Conservation (phyloP, 2,113 vertebrate species). For the Cheilinus undulatus region DNA sequence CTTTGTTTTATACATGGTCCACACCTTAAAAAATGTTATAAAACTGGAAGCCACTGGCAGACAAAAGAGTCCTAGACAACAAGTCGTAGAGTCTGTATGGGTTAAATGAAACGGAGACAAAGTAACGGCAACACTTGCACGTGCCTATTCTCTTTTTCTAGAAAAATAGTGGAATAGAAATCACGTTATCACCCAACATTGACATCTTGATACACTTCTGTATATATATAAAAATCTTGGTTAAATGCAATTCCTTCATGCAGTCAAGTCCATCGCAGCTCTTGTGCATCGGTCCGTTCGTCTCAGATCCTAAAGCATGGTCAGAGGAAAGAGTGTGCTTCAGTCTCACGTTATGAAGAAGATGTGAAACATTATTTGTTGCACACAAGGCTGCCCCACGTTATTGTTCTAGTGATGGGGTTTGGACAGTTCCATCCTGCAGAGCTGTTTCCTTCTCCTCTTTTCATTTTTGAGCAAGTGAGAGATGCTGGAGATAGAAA, state of each 20-base stretch:
- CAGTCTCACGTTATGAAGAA: constrained; percentile 39
- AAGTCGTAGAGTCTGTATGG: constrained; percentile 68
- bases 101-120: constrained; percentile 65
- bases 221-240: constrained; percentile 74
- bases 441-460: constrained; percentile 19
- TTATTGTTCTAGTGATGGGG: constrained; percentile 25
- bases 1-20: constrained; percentile 71
- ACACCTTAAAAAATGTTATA: constrained; percentile 77
- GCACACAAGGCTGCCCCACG: constrained; percentile 26
- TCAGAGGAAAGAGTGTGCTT: constrained; percentile 66
- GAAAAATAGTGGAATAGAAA: constrained; percentile 85
- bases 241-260: constrained; percentile 83
- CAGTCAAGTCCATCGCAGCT: constrained; percentile 68
- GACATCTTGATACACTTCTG: constrained; percentile 80
- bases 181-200: constrained; percentile 78
- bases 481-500: constrained; percentile 57
- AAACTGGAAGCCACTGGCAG: constrained; percentile 86
- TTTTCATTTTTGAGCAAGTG: constrained; percentile 35
- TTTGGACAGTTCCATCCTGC: constrained; percentile 39
- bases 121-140: constrained; percentile 70
- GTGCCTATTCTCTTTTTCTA: constrained; percentile 76
- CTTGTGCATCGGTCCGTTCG: constrained; percentile 38
- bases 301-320: constrained; percentile 37
- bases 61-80: constrained; percentile 75
- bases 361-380: constrained; percentile 30